Conservation (phyloP, 2,888 invertebrate genomes). For the Lasioglossum malachurum region DNA sequence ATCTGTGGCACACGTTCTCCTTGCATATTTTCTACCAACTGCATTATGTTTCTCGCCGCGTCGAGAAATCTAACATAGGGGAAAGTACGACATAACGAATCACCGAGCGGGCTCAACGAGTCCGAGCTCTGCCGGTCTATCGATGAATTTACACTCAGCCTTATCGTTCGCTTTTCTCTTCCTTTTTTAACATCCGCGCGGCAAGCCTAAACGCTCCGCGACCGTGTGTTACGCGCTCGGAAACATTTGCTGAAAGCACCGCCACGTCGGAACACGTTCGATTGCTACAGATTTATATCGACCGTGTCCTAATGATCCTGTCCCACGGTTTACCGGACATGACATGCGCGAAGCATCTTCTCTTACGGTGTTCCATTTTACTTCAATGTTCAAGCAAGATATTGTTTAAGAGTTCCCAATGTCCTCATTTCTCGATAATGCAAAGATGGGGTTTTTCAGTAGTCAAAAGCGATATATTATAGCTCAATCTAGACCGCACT, state of each 20-base stretch:
- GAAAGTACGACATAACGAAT: slow-evolving; percentile 70
- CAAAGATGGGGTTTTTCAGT: too few species aligned
- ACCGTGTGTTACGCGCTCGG: not conserved
- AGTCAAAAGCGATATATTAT: too few species aligned
- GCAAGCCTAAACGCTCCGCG: slow-evolving; percentile 6
- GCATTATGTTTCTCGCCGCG: slow-evolving; percentile 60
- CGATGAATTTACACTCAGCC: slow-evolving; percentile 45
- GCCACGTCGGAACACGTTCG: not conserved
- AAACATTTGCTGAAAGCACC: not conserved
- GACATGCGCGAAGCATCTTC: not conserved
- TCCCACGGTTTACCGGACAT: not conserved
- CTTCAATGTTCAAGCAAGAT: not conserved
- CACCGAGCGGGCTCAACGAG: slow-evolving; percentile 35
- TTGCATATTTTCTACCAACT: slow-evolving; percentile 68
- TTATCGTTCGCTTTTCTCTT: slow-evolving; percentile 12
- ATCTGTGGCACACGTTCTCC: slow-evolving; percentile 70
- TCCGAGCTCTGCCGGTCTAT: slow-evolving; percentile 29
- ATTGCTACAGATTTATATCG: not conserved
- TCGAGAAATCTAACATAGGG: slow-evolving; percentile 62
- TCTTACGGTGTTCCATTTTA: not conserved
- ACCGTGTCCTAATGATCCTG: not conserved
- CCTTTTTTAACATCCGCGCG: not conserved
- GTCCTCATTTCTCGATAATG: too few species aligned
- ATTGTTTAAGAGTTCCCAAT: too few species aligned
- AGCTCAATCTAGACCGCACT: too few species aligned